Conservation (phyloP, 2,888 invertebrate genomes). For the Callyntrura guangdongensis region DNA sequence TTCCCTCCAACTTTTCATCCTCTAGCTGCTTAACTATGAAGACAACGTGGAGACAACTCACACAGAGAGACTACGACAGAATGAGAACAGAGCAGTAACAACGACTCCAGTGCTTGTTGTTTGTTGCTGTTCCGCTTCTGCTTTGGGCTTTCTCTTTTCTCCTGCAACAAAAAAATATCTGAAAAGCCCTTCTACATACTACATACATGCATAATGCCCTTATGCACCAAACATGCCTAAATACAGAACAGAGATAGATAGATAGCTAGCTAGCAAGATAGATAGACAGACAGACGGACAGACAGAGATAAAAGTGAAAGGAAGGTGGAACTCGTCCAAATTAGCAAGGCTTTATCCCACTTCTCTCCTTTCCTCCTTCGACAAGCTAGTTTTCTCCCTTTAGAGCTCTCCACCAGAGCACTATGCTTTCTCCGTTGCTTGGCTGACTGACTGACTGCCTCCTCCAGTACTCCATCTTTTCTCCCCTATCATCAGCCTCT, state of each 20-base stretch:
- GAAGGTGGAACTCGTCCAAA: constrained; percentile 43
- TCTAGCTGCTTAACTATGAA: constrained; percentile 1
- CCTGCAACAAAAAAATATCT: background rate
- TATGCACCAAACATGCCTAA: background rate
- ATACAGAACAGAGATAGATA: background rate
- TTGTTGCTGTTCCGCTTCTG: background rate
- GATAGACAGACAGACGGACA: background rate
- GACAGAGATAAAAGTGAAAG: constrained; percentile 47
- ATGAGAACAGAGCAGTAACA: constrained; percentile 12
- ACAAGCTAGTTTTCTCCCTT: background rate
- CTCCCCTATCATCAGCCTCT: constrained; percentile 43
- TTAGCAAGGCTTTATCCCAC: constrained; percentile 42
- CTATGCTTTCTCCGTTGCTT: background rate
- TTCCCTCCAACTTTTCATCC: background rate
- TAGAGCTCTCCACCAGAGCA: too few relatives aligned
- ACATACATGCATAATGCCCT: too few relatives aligned
- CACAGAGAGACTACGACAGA: background rate
- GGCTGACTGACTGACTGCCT: background rate
- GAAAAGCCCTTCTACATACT: background rate
- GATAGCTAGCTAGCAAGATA: background rate
- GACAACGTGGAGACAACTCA: constrained; percentile 71
- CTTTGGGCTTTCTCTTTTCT: background rate
- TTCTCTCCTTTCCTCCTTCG: background rate
- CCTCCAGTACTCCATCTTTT: background rate
- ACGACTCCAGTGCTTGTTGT: background rate